Evolutionary conservation across 2,888 invertebrate species (phyloP).

Genomic region (Ommatoiulus sabulosus): DNA sequence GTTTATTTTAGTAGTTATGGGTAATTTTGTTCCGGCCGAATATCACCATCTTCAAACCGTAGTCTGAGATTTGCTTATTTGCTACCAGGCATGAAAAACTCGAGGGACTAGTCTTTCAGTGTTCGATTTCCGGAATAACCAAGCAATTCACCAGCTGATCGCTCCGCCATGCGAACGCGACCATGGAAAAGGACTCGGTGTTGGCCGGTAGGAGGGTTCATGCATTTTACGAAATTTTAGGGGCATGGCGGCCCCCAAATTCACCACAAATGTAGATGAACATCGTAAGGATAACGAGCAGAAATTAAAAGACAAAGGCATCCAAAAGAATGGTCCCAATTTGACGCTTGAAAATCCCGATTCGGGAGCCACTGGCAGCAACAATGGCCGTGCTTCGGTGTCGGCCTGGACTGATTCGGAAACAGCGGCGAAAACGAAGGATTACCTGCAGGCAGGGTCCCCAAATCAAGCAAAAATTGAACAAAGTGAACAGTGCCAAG

Average conservation of each 20-base stretch:
- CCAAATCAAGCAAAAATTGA: constrained; percentile 30
- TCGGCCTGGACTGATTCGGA: constrained; percentile 2
- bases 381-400: constrained; percentile 51
- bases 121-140: constrained; percentile 54
- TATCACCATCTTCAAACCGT: neutral
- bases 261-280: constrained; percentile 24
- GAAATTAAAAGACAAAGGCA: constrained; percentile 29
- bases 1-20: neutral
- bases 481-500: constrained; percentile 50
- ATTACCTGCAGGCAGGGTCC: constrained; percentile 8
- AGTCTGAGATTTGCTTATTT: neutral
- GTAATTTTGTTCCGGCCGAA: neutral
- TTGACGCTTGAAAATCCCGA: constrained; percentile 52
- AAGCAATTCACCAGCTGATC: constrained; percentile 54
- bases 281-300: constrained; percentile 41
- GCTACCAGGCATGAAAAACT: neutral
- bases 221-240: constrained; percentile 50
- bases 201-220: constrained; percentile 53
- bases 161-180: constrained; percentile 58
- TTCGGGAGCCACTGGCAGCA: constrained; percentile 50
- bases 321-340: neutral
- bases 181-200: constrained; percentile 53
- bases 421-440: neutral
- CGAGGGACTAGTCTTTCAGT: constrained; percentile 21
- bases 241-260: constrained; percentile 52